Percentiles rank a stretch among this genome's conserved stretches.
Conservation (phyloP, 2,797 vertebrate species). For the Tangara arthus region DNA sequence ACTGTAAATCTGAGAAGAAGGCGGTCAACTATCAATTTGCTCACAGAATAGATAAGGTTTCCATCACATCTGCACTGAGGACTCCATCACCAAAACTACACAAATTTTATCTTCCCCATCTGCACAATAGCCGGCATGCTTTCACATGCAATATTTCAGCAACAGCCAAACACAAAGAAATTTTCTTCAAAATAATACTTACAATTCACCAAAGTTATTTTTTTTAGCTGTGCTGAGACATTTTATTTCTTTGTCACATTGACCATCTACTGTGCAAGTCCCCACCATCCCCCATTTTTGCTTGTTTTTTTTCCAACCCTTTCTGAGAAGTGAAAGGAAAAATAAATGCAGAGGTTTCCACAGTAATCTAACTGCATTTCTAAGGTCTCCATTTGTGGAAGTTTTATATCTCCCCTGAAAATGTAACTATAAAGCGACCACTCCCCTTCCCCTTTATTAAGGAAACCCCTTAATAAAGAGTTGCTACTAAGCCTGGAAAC, state of each 20-base stretch:
- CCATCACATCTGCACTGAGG: background rate
- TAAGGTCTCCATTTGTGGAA: background rate
- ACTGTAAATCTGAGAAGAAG: background rate
- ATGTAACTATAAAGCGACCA: slow-evolving; percentile 27
- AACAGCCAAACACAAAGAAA: background rate
- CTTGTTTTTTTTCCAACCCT: background rate
- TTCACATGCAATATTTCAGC: background rate
- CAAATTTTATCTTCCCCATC: background rate
- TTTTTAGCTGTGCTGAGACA: background rate
- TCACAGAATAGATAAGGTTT: background rate
- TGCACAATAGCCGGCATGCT: background rate
- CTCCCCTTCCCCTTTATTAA: background rate
- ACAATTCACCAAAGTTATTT: background rate
- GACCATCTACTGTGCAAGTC: background rate
- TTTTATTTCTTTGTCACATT: background rate
- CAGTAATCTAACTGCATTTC: background rate
- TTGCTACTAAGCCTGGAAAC: slow-evolving; percentile 21
- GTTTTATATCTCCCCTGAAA: slow-evolving; percentile 19
- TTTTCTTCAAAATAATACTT: background rate
- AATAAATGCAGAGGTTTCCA: background rate
- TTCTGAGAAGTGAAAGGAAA: slow-evolving; percentile 39
- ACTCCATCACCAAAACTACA: background rate
- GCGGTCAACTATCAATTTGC: background rate
- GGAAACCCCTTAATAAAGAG: slow-evolving; percentile 33
- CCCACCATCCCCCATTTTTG: background rate